Base-by-base conservation (phyloP, 1,140 invertebrate genomes). In the Cephus cinctus region DNA sequence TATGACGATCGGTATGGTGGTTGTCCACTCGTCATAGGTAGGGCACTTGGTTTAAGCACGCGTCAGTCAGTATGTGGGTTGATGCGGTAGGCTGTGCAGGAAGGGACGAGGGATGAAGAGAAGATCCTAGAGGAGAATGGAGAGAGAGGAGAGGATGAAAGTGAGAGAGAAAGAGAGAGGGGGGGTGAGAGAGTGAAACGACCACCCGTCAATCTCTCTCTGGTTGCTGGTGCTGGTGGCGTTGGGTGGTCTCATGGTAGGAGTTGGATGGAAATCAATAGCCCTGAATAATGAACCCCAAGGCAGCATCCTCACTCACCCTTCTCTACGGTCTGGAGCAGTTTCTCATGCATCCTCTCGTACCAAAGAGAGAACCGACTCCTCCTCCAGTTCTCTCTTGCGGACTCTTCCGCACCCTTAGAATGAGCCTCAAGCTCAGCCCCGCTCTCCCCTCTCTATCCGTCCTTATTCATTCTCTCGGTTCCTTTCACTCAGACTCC, bases 201-300 rank as follows among this genome's bases (percentile, higher is more conserved):
- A 42, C 35, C 54, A 50, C 52, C 64, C 60, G 62, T 64, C 62
- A 64, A 65, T 67, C 63, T 62, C 56, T 41, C 51, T 55, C 55
- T 19, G 9, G 30, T 18, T 18, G 25, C 47, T 57, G 54, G 60
- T 67, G 56, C 50, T 54, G 57, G 30, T 41, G 47, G 61, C 60
- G 63, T 69, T 66, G 67, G 61, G 59, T 56, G 60, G 60, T 57
- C 51, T 59, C 60, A 55, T 66, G 59, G 56, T 61, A 64, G 57
- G 63, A 59, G 67, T 57, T 69, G 66, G 70, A 71, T 73, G 66
- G 70, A 70, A 73, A 73, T 73, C 70, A 73, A 73, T 71, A 73
- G 69, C 70, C 70, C 63, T 73, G 70, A 73, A 73, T 73, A 71
- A 73, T 73, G 67, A 73, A 73, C 66, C 70, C 69, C 66, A 66